These are phyloP conservation scores for Oligia latruncula DNA, from an alignment of 2,888 invertebrate species.

Conservation along the genomic window DNA sequence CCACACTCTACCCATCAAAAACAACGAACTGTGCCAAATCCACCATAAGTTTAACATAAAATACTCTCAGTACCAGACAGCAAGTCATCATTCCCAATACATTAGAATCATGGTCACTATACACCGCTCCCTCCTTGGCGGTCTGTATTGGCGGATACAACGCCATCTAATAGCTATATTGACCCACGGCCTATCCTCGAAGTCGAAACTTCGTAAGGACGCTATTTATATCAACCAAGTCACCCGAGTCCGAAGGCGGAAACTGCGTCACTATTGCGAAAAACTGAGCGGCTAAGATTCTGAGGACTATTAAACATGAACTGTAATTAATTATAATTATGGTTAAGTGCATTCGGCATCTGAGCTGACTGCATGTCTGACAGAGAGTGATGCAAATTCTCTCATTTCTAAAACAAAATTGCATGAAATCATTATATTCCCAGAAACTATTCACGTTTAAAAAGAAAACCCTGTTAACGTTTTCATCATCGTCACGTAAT, in stretches of 20 bases:
- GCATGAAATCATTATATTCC: slow-evolving; percentile 14
- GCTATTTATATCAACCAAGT: slow-evolving; percentile 43
- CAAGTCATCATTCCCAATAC: slow-evolving; percentile 33
- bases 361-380: slow-evolving; percentile 10
- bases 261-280: slow-evolving; percentile 41
- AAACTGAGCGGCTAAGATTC: slow-evolving; percentile 39
- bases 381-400: slow-evolving; percentile 35
- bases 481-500: slow-evolving; percentile 34
- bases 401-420: slow-evolving; percentile 29
- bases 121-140: slow-evolving; percentile 68
- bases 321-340: slow-evolving; percentile 36
- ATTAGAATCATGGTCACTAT: slow-evolving; percentile 64
- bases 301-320: slow-evolving; percentile 25
- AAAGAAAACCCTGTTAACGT: neutral
- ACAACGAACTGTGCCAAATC: slow-evolving; percentile 9
- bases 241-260: slow-evolving; percentile 27
- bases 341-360: slow-evolving; percentile 19
- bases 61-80: slow-evolving; percentile 7
- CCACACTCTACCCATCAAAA: neutral
- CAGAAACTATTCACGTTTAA: slow-evolving; percentile 13
- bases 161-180: slow-evolving; percentile 85
- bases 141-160: slow-evolving; percentile 78
- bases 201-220: slow-evolving; percentile 42
- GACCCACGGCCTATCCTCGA: slow-evolving; percentile 71
- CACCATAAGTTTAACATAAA: slow-evolving; percentile 14